Percentiles rank a stretch among this genome's conserved stretches.
These are phyloP conservation scores for Marasmarcha lunaedactyla DNA, from an alignment of 2,888 invertebrate genomes.

Conservation along the genomic window DNA sequence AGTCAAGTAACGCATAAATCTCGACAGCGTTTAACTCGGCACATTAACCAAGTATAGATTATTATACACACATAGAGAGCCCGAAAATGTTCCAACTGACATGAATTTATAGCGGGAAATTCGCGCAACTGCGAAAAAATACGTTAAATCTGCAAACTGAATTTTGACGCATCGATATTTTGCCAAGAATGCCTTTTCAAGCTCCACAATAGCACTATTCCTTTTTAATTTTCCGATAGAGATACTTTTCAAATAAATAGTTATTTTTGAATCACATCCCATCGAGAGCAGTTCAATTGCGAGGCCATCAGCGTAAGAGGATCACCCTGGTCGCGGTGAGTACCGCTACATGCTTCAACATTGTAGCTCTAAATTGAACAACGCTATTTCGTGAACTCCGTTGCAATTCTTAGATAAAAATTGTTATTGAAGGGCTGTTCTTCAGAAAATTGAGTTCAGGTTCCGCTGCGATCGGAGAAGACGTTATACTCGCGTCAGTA, in stretches of 20 bases:
- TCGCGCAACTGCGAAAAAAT: conserved; percentile 14
- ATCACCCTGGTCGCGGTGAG: conserved; percentile 38
- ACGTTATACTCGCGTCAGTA: too few relatives aligned
- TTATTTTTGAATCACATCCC: too few relatives aligned
- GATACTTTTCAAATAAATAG: too few relatives aligned
- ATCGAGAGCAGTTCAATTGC: conserved; percentile 27
- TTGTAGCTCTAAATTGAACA: conserved; percentile 8
- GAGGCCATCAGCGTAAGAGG: conserved; percentile 44
- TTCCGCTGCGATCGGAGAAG: conserved; percentile 18
- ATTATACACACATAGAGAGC: conserved; percentile 25
- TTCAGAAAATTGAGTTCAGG: background rate
- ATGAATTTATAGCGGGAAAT: conserved; percentile 8
- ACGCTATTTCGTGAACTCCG: background rate
- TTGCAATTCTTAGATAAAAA: background rate
- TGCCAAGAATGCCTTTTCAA: too few relatives aligned
- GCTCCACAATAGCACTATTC: too few relatives aligned
- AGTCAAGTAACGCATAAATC: conserved; percentile 56
- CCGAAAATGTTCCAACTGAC: conserved; percentile 30
- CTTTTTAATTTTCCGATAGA: too few relatives aligned
- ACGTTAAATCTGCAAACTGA: too few relatives aligned
- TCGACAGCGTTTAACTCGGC: conserved; percentile 42
- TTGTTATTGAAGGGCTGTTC: background rate
- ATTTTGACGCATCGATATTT: too few relatives aligned
- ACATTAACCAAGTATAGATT: conserved; percentile 53
- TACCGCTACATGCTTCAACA: conserved; percentile 22